A percentile compares a stretch with the other conserved stretches of the same genome.
phyloP scores from a whole-genome alignment of 2,113 vertebrate species.

The Cochlearius cochlearius region DNA sequence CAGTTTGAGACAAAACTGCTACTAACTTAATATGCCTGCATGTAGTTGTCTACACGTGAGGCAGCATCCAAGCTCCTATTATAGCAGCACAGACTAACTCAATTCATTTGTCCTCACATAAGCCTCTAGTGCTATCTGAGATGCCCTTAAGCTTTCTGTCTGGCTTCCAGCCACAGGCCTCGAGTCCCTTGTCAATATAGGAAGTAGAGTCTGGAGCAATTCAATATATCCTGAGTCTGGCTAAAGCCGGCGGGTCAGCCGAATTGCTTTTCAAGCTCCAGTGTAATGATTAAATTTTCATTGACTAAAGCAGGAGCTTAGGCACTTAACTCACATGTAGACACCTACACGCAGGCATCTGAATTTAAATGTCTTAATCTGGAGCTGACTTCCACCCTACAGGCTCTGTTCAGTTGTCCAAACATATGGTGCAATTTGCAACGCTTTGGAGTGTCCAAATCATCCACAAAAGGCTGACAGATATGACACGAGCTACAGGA shows the following conservation, averaged over 20 bases:
- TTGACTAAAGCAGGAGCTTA: slow-evolving; percentile 2
- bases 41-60: background rate
- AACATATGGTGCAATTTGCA: slow-evolving; percentile 23
- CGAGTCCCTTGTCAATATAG: background rate
- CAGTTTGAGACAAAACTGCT: background rate
- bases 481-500: background rate
- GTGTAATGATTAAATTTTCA: slow-evolving; percentile 44
- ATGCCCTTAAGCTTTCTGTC: background rate
- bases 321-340: background rate
- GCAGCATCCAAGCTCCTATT: background rate
- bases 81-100: background rate
- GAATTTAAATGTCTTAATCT: slow-evolving; percentile 33
- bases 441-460: background rate
- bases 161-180: background rate
- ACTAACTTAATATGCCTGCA: background rate
- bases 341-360: background rate
- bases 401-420: background rate
- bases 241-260: background rate
- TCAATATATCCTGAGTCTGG: slow-evolving; percentile 11
- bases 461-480: slow-evolving; percentile 14
- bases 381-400: background rate
- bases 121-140: background rate
- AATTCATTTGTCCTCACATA: background rate
- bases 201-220: slow-evolving; percentile 16
- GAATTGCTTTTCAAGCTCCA: background rate